Percentiles rank a stretch among this genome's conserved stretches.
phyloP scores from a whole-genome alignment of 2,113 vertebrate genomes.

The Gymnobelideus leadbeateri region DNA sequence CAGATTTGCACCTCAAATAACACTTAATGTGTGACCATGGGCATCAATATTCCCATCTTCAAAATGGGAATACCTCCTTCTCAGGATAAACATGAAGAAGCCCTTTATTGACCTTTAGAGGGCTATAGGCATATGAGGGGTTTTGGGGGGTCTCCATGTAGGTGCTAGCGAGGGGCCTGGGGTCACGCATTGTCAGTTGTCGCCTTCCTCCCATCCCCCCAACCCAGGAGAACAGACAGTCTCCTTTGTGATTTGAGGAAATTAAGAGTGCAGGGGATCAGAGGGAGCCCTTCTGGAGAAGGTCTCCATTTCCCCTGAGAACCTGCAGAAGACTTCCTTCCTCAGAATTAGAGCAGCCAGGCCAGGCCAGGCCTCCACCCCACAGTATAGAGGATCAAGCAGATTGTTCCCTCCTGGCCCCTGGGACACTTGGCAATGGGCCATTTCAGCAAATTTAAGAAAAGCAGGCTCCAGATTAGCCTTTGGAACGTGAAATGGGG shows the following conservation, averaged over 20 bases:
- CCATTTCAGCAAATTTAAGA: conserved; percentile 59
- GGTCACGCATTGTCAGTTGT: not conserved
- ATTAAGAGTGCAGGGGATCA: conserved; percentile 42
- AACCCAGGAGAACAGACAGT: not conserved
- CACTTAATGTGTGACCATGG: not conserved
- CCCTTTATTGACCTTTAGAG: not conserved
- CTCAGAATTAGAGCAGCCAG: not conserved
- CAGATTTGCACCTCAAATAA: not conserved
- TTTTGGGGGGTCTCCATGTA: not conserved
- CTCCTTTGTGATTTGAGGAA: not conserved
- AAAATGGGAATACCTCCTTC: not conserved
- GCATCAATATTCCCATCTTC: not conserved
- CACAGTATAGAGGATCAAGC: conserved; percentile 50
- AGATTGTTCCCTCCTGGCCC: conserved; percentile 42
- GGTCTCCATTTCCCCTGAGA: not conserved
- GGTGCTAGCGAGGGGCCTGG: not conserved
- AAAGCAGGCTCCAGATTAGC: conserved; percentile 54
- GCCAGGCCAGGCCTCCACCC: not conserved
- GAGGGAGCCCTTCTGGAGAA: not conserved
- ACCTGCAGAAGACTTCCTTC: conserved; percentile 30
- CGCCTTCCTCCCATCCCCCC: not conserved
- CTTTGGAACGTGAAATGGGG: conserved; percentile 65
- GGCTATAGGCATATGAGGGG: not conserved
- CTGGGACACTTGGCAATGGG: conserved; percentile 34
- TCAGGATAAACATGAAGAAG: not conserved